Evolutionary conservation across 2,888 invertebrate genomes (phyloP).

Genomic region (Oxystoma pomonae): DNA sequence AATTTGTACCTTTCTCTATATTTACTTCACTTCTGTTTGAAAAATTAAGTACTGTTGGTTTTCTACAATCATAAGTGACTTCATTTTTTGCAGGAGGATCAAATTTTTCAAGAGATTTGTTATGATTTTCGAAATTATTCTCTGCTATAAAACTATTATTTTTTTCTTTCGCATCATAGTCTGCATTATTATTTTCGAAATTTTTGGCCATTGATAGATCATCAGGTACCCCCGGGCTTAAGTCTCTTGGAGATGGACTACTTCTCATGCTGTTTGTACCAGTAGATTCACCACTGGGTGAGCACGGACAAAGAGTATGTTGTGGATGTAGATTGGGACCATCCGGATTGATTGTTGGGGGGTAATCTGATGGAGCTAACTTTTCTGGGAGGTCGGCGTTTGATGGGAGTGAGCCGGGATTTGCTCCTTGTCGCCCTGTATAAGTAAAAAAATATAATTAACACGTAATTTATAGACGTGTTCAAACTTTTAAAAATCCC

Average conservation of each 20-base stretch:
- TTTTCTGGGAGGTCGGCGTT: not conserved
- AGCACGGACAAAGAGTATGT: constrained; percentile 38
- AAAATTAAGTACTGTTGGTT: no score
- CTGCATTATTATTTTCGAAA: not conserved
- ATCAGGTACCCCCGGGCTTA: constrained; percentile 44
- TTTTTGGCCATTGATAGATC: constrained; percentile 40
- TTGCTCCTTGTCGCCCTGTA: not conserved
- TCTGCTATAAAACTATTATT: not conserved
- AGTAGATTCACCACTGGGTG: constrained; percentile 37
- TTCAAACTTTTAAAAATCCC: no score
- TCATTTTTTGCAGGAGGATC: not conserved
- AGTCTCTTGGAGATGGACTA: constrained; percentile 38
- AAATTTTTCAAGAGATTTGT: not conserved
- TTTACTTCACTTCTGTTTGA: no score
- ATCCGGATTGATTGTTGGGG: not conserved
- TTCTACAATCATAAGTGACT: no score
- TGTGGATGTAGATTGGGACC: not conserved
- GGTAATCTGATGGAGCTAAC: not conserved
- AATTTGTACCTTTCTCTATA: no score
- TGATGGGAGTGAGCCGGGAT: not conserved
- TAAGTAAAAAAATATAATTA: no score
- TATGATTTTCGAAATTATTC: not conserved
- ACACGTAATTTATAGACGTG: no score
- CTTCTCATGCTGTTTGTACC: constrained; percentile 35
- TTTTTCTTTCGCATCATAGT: not conserved